Evolutionary conservation across 2,113 vertebrate genomes (phyloP).

Genomic region (Erythrocercus mccallii): DNA sequence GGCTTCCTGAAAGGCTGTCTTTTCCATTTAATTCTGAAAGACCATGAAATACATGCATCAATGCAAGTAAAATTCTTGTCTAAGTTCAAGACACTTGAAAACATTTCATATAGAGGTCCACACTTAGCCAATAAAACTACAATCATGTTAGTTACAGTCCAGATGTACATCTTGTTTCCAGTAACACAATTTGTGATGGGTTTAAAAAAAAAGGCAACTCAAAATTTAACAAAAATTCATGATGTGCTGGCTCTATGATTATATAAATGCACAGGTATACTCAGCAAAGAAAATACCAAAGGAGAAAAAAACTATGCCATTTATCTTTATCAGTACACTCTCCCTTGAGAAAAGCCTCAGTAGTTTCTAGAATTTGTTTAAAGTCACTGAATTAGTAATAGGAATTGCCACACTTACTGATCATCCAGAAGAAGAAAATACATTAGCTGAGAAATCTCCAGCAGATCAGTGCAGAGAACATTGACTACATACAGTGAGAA

Average conservation of each 20-base stretch:
- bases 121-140: not conserved
- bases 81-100: not conserved
- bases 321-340: not conserved
- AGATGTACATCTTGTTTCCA: not conserved
- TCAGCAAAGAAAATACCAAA: not conserved
- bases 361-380: not conserved
- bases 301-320: not conserved
- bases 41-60: not conserved
- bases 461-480: not conserved
- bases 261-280: not conserved
- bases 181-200: not conserved
- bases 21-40: not conserved
- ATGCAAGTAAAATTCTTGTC: not conserved
- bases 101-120: not conserved
- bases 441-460: not conserved
- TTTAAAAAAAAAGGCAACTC: not conserved
- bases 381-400: not conserved
- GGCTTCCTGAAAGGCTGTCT: not conserved
- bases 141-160: not conserved
- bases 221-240: not conserved
- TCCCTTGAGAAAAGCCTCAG: not conserved
- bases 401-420: not conserved
- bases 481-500: rapidly evolving
- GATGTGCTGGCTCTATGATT: not conserved
- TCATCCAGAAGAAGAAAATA: not conserved